These are phyloP conservation scores for Fringilla coelebs DNA, from an alignment of 2,797 vertebrate genomes.

Conservation along the genomic window DNA sequence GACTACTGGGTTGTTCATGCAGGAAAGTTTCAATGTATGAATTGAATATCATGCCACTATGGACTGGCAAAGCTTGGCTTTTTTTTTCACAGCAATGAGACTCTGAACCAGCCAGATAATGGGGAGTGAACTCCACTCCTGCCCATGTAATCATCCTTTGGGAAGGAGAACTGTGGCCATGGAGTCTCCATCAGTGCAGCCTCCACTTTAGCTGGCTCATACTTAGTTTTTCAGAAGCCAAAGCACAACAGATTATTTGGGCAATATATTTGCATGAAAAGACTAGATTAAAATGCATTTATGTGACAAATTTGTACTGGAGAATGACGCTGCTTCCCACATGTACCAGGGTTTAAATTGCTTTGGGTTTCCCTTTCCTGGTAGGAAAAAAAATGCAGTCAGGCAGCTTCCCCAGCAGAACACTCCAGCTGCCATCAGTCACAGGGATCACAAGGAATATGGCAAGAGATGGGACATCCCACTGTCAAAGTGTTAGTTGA, in stretches of 20 bases:
- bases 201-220: neutral
- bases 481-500: neutral
- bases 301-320: neutral
- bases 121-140: neutral
- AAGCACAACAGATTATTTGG: neutral
- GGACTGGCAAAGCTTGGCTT: neutral
- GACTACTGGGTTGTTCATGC: neutral
- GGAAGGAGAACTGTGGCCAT: neutral
- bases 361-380: neutral
- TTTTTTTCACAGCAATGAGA: neutral
- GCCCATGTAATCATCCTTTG: neutral
- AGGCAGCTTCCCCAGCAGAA: neutral
- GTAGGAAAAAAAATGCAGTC: neutral
- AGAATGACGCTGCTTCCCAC: neutral
- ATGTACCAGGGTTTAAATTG: neutral
- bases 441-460: neutral
- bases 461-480: neutral
- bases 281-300: neutral
- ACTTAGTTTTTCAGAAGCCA: neutral
- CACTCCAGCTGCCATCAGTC: neutral
- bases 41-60: neutral
- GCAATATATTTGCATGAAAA: neutral
- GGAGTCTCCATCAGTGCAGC: neutral
- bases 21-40: neutral
- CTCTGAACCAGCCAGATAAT: neutral